A percentile compares a stretch with the other conserved stretches of the same genome.
These are phyloP conservation scores for Euzophera pinguis DNA, from an alignment of 2,888 invertebrate species.

Conservation along the genomic window DNA sequence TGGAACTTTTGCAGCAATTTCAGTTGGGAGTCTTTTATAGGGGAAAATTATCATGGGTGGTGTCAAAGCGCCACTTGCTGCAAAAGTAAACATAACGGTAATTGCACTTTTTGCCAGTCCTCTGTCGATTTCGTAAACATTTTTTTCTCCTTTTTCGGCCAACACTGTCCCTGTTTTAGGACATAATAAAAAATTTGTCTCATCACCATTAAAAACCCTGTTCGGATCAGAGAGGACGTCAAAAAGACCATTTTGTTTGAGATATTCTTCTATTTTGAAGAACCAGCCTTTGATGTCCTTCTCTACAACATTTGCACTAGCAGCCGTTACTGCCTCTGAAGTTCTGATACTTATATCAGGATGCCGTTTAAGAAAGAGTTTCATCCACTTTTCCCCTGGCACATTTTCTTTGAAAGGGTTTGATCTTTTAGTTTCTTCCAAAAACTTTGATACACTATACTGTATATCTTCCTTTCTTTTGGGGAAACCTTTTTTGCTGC, in stretches of 20 bases:
- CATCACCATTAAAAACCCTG: slow-evolving; percentile 34
- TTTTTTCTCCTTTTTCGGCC: slow-evolving; percentile 26
- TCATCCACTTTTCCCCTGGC: slow-evolving; percentile 26
- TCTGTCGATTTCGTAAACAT: slow-evolving; percentile 46
- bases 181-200: slow-evolving; percentile 32
- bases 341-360: slow-evolving; percentile 25
- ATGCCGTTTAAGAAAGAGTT: slow-evolving; percentile 27
- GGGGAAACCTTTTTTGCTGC: slow-evolving; percentile 37
- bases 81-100: slow-evolving; percentile 48
- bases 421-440: slow-evolving; percentile 17
- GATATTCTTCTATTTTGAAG: slow-evolving; percentile 20
- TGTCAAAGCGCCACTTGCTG: slow-evolving; percentile 34
- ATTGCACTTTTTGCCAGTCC: slow-evolving; percentile 37
- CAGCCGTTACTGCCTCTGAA: slow-evolving; percentile 29
- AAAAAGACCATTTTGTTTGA: slow-evolving; percentile 23
- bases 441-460: slow-evolving; percentile 31
- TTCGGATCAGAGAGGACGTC: slow-evolving; percentile 27
- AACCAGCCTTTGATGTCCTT: slow-evolving; percentile 31
- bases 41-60: slow-evolving; percentile 48
- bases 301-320: slow-evolving; percentile 29
- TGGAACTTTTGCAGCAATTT: slow-evolving; percentile 35
- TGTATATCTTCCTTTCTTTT: slow-evolving; percentile 26
- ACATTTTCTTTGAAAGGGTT: slow-evolving; percentile 10
- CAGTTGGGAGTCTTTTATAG: slow-evolving; percentile 34
- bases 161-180: slow-evolving; percentile 27